Percentiles rank a stretch among this genome's conserved stretches.
Evolutionary conservation across 2,113 vertebrate genomes (phyloP).

Genomic region (Gobius niger): DNA sequence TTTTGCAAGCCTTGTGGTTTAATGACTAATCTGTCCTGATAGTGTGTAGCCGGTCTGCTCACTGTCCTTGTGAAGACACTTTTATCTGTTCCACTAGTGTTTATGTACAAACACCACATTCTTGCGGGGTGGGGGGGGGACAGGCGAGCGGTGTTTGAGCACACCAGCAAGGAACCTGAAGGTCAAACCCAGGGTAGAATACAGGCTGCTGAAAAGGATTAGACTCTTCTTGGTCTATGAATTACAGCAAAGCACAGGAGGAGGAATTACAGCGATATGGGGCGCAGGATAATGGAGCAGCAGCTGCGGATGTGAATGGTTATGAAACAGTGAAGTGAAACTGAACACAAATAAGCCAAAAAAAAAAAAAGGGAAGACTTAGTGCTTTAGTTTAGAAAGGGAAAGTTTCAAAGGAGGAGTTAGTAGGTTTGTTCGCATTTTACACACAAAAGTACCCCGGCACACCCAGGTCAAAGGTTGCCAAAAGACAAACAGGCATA

Average conservation of each 20-base stretch:
- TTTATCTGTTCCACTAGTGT: slow-evolving; percentile 59
- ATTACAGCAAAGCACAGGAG: background rate
- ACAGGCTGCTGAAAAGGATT: slow-evolving; percentile 4
- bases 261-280: background rate
- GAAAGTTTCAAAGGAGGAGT: slow-evolving; percentile 1
- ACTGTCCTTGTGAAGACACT: slow-evolving; percentile 42
- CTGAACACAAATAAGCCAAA: background rate
- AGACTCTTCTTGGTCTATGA: background rate
- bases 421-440: background rate
- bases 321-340: slow-evolving; percentile 6
- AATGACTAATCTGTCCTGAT: slow-evolving; percentile 10
- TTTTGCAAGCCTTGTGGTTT: slow-evolving; percentile 4
- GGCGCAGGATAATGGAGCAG: background rate
- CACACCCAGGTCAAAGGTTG: slow-evolving; percentile 7
- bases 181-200: slow-evolving; percentile 32
- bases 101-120: slow-evolving; percentile 69
- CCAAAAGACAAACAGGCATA: slow-evolving; percentile 10
- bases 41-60: slow-evolving; percentile 17
- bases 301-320: background rate
- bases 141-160: slow-evolving; percentile 20
- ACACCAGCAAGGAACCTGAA: slow-evolving; percentile 13
- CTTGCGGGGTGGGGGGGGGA: slow-evolving; percentile 36
- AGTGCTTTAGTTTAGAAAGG: background rate
- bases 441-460: background rate
- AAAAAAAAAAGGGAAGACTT: background rate